Base-by-base conservation (phyloP, 2,888 invertebrate genomes). In the Bedellia somnulentella region DNA sequence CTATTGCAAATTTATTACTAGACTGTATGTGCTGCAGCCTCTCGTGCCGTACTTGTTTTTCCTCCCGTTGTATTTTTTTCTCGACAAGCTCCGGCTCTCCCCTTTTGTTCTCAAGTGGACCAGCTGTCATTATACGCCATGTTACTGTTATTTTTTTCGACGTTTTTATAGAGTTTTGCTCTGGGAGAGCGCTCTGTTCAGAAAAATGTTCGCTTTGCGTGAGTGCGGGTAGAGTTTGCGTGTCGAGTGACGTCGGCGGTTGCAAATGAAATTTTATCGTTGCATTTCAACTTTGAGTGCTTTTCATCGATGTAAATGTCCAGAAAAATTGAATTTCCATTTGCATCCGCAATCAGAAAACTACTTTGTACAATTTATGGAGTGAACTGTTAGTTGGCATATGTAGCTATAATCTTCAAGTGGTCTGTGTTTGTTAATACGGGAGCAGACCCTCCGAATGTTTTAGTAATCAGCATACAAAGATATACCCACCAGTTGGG, bases 51-150 rank as follows among this genome's bases (percentile, higher is more conserved):
- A 64, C 60, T 71, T 73, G 68, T 68, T 73, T 70, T 61, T 58
- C 59, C 68, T 73, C 67, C 61, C 62, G 55, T 57, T 61, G 56
- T 71, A 70, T 71, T 75, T 73, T 68, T 75, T 73, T 63, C 73
- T 68, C 73, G 56, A 57, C 68, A 68, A 62, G 67, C 49, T 70
- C 63, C 63, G 45, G 59, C 68, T 70, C 64, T 66, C 75, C 71
- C 67, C 75, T 66, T 73, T 75, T 76, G 75, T 76, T 75, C 71
- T 75, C 75, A 76, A 77, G 76, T 77, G 76, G 75, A 73, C 76
- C 76, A 76, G 76, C 76, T 76, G 76, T 77, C 76, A 77, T 77
- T 77, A 76, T 77, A 70, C 75, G 75, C 75, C 67, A 77, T 76
- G 76, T 71, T 71, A 73, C 73, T 67, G 73, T 76, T 67, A 58